Percentiles rank a stretch among this genome's conserved stretches.
phyloP scores from a whole-genome alignment of 2,888 invertebrate genomes.

The Latrodectus hesperus region DNA sequence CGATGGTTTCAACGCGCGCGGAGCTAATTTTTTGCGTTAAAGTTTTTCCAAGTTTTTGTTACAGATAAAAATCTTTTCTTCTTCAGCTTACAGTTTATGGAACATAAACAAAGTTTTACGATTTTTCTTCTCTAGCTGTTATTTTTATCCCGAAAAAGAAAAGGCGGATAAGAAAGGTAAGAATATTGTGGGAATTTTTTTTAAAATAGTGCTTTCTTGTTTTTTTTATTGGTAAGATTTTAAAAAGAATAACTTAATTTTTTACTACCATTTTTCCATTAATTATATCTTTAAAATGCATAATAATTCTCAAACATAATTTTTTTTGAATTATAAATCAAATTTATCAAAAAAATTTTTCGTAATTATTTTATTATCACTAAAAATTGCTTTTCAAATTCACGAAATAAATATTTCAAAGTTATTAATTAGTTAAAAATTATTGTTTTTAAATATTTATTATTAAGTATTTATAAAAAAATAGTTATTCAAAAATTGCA shows the following conservation, averaged over 20 bases:
- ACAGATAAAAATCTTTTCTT: constrained; percentile 52
- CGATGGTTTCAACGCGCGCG: not conserved
- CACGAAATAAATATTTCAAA: too few species aligned
- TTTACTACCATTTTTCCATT: not conserved
- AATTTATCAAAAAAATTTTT: too few species aligned
- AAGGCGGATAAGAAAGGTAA: not conserved
- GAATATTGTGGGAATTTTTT: not conserved
- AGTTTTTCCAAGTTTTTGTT: constrained; percentile 54
- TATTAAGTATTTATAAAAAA: too few species aligned
- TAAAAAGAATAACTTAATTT: too few species aligned
- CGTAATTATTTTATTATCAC: too few species aligned
- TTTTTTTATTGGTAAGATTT: not conserved
- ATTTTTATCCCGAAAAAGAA: constrained; percentile 13
- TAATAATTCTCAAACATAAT: too few species aligned
- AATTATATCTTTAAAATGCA: not conserved
- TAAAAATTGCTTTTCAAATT: too few species aligned
- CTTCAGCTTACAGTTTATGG: constrained; percentile 41
- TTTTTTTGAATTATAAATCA: too few species aligned
- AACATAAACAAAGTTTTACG: constrained; percentile 63
- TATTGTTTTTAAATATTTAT: too few species aligned
- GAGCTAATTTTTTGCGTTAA: constrained; percentile 31
- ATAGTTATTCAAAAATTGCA: too few species aligned
- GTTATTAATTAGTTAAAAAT: too few species aligned
- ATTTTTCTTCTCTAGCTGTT: constrained; percentile 31
- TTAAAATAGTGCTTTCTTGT: constrained; percentile 4